These are phyloP conservation scores for Dufourea novaeangliae DNA, from an alignment of 1,140 invertebrate species.

Conservation along the genomic window DNA sequence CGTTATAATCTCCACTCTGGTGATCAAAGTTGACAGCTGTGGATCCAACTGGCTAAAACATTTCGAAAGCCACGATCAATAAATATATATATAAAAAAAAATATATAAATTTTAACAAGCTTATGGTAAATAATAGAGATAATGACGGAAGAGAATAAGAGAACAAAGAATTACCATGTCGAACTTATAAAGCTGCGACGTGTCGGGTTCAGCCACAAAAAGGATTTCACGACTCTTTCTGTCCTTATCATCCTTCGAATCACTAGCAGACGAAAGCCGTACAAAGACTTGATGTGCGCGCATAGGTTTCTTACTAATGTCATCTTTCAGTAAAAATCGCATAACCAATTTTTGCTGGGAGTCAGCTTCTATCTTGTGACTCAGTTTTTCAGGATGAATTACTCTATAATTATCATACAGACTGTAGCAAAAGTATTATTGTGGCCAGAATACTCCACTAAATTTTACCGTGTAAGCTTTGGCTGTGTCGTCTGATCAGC, in stretches of 20 bases:
- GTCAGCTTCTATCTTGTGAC: conserved; percentile 89
- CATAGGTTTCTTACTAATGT: conserved; percentile 85
- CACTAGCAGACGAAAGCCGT: conserved; percentile 83
- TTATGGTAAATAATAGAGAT: background rate
- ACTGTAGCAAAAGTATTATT: conserved; percentile 2
- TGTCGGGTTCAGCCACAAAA: conserved; percentile 96
- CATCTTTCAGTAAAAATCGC: conserved; percentile 91
- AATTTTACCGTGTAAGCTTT: conserved; percentile 81
- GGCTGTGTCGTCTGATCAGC: conserved; percentile 92
- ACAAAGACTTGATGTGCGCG: conserved; percentile 96
- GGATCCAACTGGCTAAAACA: conserved; percentile 88
- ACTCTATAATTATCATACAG: conserved; percentile 81
- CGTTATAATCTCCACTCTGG: conserved; percentile 89
- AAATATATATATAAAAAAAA: too few relatives aligned
- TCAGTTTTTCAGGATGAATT: conserved; percentile 87
- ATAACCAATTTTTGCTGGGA: conserved; percentile 94
- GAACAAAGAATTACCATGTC: conserved; percentile 88
- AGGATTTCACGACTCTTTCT: conserved; percentile 91
- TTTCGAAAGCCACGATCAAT: conserved; percentile 7
- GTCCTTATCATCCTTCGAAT: conserved; percentile 78
- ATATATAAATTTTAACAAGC: background rate
- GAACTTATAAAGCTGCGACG: conserved; percentile 92
- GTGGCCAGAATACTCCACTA: background rate
- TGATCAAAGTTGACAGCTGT: conserved; percentile 91
- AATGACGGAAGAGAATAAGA: background rate